Base-by-base conservation (phyloP, 2,113 vertebrate species). In the Sisor rabdophorus region DNA sequence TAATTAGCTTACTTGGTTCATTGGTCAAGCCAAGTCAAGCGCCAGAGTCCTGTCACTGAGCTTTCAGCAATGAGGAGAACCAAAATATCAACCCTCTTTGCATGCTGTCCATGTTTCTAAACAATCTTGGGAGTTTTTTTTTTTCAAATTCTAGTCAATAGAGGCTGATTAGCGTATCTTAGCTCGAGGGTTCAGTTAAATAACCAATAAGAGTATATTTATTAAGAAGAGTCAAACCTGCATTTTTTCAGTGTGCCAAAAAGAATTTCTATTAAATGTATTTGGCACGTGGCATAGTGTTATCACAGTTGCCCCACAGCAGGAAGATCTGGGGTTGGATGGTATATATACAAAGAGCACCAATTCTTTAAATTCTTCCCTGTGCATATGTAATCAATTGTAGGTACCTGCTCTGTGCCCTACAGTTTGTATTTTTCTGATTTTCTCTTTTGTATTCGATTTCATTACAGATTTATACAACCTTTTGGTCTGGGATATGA, bases 11-110 rank as follows among this genome's bases (percentile, higher is more conserved):
- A 82, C 84, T 84, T 28, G 81, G 80, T 64, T 86, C 82, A 47
- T 84, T 81, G 85, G 85, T 89, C 86, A 83, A 80, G 73, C 82
- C 87, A 86, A 83, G 72, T 84, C 78, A 36, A 71, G 81, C 86
- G 78, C 69, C 75, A 79, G 78, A 56, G 79, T 72, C 85, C 80
- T 78, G 75, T 69, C 61, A 76, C 50, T 79, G 63, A 20, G 20
- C 30, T 59, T 56, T 54, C 48, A 68, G 65, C 56, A 75, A 80
- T 63, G 65, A 80, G 48, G 32, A 8, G 9, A 40, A 30, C 50
- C 32, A 53, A 76, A 65, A 76, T 48, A 67, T 76, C 71, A 50
- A 12, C 47, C 70, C 74, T 17, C 26, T 54, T 55, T 44, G 40
- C 60, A 19, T 53, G 16, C 50, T 19, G 22, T 77, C 53, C 53